Evolutionary conservation across 1,140 invertebrate species (phyloP).

Genomic region (Drosophila arizonae): DNA sequence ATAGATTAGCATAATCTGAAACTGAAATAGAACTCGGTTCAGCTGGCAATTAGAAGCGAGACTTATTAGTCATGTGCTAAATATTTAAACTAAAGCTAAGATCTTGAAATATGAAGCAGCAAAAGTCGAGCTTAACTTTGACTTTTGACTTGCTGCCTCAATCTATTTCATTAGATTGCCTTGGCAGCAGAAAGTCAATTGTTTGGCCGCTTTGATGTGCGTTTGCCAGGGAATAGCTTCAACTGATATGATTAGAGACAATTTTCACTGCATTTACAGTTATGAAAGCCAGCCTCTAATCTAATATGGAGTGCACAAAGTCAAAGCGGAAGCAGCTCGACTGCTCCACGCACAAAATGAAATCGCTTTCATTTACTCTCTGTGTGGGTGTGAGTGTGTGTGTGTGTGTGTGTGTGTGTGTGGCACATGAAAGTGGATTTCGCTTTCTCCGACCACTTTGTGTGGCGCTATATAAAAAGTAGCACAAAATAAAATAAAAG

Average conservation of each 20-base stretch:
- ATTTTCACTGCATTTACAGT: constrained; percentile 33
- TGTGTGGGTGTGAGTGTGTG: background rate
- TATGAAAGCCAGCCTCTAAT: constrained; percentile 36
- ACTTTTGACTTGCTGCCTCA: background rate
- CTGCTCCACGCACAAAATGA: constrained; percentile 10
- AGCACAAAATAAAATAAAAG: background rate
- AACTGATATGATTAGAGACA: constrained; percentile 35
- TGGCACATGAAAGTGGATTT: constrained; percentile 41
- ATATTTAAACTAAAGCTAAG: background rate
- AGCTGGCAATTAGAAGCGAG: constrained; percentile 29
- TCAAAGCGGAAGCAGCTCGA: constrained; percentile 3
- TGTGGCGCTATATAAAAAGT: constrained; percentile 12
- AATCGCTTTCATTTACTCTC: constrained; percentile 44
- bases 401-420: background rate
- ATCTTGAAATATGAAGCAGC: background rate
- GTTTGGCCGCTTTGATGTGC: constrained; percentile 32
- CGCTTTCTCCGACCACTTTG: constrained; percentile 45
- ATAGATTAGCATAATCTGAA: constrained; percentile 44
- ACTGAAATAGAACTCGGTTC: constrained; percentile 1
- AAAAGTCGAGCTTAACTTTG: background rate
- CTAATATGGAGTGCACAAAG: constrained; percentile 20
- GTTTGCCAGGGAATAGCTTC: constrained; percentile 1
- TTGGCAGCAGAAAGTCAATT: background rate
- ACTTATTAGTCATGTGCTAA: constrained; percentile 6
- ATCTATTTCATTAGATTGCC: background rate